Percentiles rank a stretch among this genome's conserved stretches.
These are phyloP conservation scores for Dreissena polymorpha DNA, from an alignment of 1,140 invertebrate genomes.

Conservation along the genomic window DNA sequence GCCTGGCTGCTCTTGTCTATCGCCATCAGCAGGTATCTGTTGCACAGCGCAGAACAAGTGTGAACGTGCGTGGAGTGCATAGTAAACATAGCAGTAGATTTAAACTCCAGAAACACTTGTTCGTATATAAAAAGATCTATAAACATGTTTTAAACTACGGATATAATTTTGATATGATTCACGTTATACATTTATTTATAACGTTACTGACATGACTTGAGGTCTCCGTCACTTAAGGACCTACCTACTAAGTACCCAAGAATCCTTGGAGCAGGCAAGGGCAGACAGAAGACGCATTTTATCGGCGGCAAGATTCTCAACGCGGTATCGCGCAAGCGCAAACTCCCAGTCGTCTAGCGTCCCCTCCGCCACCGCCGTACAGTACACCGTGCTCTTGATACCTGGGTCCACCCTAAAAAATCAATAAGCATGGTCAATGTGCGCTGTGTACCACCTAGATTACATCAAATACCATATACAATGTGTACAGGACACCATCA, in stretches of 20 bases:
- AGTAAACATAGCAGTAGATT: too few relatives aligned
- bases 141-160: too few relatives aligned
- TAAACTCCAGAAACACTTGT: too few relatives aligned
- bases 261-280: slow-evolving; percentile 50
- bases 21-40: slow-evolving; percentile 51
- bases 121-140: too few relatives aligned
- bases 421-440: too few relatives aligned
- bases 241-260: slow-evolving; percentile 60
- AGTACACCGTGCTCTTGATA: slow-evolving; percentile 87
- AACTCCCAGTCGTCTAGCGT: slow-evolving; percentile 86
- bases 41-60: not conserved
- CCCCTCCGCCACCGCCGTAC: slow-evolving; percentile 86
- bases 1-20: slow-evolving; percentile 80
- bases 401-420: slow-evolving; percentile 83
- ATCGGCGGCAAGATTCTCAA: slow-evolving; percentile 56
- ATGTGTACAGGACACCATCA: too few relatives aligned
- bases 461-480: too few relatives aligned
- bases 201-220: too few relatives aligned
- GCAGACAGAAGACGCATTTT: slow-evolving; percentile 49
- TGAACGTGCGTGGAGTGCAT: too few relatives aligned
- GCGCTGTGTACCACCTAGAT: too few relatives aligned
- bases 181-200: too few relatives aligned
- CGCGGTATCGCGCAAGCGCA: slow-evolving; percentile 82
- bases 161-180: too few relatives aligned
- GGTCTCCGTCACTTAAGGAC: not conserved